These are phyloP conservation scores for Zygogramma bicolorata DNA, from an alignment of 2,888 invertebrate genomes.

Conservation along the genomic window DNA sequence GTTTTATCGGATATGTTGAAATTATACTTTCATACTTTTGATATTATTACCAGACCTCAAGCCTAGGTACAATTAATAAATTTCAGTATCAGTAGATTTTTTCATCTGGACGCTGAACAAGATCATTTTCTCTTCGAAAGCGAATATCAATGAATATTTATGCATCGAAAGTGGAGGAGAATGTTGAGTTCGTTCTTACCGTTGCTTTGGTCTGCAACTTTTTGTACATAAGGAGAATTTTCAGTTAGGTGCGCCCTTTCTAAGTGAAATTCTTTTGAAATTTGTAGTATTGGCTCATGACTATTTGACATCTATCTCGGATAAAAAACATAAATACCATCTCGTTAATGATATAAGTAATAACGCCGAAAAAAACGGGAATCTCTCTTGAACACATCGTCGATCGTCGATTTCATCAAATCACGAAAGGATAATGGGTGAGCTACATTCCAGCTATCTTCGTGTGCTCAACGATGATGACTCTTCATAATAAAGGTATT, in stretches of 20 bases:
- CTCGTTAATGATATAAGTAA: too few relatives aligned
- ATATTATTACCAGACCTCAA: too few relatives aligned
- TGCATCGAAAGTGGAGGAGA: neutral
- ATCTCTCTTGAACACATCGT: too few relatives aligned
- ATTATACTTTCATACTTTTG: too few relatives aligned
- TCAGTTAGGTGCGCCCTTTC: neutral
- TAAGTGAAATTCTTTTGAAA: neutral
- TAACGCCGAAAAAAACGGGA: too few relatives aligned
- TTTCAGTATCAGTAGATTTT: neutral
- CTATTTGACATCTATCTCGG: neutral
- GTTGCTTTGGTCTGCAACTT: neutral
- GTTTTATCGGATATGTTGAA: neutral
- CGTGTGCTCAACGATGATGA: neutral
- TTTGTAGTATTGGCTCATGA: neutral
- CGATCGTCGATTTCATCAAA: neutral
- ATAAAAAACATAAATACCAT: neutral
- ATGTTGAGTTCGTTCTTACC: neutral
- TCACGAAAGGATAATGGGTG: neutral
- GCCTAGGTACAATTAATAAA: neutral
- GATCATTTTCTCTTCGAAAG: constrained; percentile 5
- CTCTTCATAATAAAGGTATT: constrained; percentile 1
- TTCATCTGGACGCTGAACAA: neutral
- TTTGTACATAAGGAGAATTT: neutral
- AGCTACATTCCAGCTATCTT: neutral
- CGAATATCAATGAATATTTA: constrained; percentile 2